phyloP scores from a whole-genome alignment of 2,797 vertebrate species.

The Limnodromus scolopaceus region DNA sequence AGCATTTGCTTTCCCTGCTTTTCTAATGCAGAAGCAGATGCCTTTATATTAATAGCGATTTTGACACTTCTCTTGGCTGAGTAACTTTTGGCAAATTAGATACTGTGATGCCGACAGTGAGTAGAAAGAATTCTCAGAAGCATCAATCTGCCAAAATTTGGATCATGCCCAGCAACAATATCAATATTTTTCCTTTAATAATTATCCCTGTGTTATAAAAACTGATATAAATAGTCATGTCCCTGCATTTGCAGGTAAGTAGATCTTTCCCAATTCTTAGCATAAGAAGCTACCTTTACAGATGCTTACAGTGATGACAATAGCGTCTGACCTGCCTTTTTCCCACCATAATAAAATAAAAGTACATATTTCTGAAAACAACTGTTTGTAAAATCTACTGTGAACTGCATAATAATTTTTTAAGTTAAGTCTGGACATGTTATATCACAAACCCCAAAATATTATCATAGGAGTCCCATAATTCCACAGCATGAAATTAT shows the following conservation, averaged over 20 bases:
- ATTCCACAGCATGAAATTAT: neutral
- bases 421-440: neutral
- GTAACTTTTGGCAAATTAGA: neutral
- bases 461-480: neutral
- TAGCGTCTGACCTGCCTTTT: neutral
- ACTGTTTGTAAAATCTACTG: neutral
- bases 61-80: slow-evolving; percentile 10
- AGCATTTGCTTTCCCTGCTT: neutral
- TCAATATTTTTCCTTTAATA: neutral
- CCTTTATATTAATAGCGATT: slow-evolving; percentile 6
- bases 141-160: neutral
- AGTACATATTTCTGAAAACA: neutral
- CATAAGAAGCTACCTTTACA: neutral
- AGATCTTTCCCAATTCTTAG: neutral
- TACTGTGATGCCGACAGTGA: neutral
- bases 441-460: neutral
- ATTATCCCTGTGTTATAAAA: neutral
- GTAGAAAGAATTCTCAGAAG: neutral
- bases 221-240: neutral
- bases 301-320: neutral
- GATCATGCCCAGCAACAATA: neutral
- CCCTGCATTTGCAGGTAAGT: neutral
- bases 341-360: neutral
- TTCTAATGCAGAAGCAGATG: neutral
- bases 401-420: neutral